phyloP scores from a whole-genome alignment of 2,888 invertebrate genomes.

The Morpho deidamia region DNA sequence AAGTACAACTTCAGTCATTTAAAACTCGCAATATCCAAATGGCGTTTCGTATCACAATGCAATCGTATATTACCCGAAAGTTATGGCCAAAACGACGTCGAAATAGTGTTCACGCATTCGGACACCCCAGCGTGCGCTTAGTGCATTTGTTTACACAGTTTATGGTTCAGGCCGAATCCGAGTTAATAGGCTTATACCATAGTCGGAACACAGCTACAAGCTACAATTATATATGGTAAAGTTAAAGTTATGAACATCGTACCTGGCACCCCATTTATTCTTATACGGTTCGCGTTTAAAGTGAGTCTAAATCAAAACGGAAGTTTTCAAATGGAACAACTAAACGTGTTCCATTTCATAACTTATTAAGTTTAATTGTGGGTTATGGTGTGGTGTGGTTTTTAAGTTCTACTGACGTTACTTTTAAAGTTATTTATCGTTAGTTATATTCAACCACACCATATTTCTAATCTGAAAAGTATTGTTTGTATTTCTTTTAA shows the following conservation, averaged over 20 bases:
- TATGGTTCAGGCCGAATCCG: slow-evolving; percentile 27
- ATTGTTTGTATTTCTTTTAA: too few species aligned
- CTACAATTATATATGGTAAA: slow-evolving; percentile 26
- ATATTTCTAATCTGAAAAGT: too few species aligned
- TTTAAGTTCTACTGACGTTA: too few species aligned
- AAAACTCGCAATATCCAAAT: slow-evolving; percentile 6
- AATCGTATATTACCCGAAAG: slow-evolving; percentile 20
- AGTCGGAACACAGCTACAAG: slow-evolving; percentile 22
- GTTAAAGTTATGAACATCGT: slow-evolving; percentile 18
- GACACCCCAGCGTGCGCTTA: slow-evolving; percentile 23
- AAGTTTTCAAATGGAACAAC: background rate
- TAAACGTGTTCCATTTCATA: background rate
- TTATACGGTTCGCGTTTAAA: slow-evolving; percentile 13
- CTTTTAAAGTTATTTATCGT: too few species aligned
- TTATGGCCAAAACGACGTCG: slow-evolving; percentile 18
- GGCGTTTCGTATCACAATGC: slow-evolving; percentile 16
- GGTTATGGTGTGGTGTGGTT: too few species aligned
- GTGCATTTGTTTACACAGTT: slow-evolving; percentile 25
- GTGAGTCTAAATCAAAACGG: background rate
- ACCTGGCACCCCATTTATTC: slow-evolving; percentile 18
- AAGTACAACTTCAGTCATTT: slow-evolving; percentile 1
- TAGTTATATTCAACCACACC: too few species aligned
- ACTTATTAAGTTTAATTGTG: too few species aligned
- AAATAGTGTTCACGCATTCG: slow-evolving; percentile 23
- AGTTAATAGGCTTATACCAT: slow-evolving; percentile 29